These are phyloP conservation scores for Sturmia bella DNA, from an alignment of 2,888 invertebrate genomes.

Conservation along the genomic window DNA sequence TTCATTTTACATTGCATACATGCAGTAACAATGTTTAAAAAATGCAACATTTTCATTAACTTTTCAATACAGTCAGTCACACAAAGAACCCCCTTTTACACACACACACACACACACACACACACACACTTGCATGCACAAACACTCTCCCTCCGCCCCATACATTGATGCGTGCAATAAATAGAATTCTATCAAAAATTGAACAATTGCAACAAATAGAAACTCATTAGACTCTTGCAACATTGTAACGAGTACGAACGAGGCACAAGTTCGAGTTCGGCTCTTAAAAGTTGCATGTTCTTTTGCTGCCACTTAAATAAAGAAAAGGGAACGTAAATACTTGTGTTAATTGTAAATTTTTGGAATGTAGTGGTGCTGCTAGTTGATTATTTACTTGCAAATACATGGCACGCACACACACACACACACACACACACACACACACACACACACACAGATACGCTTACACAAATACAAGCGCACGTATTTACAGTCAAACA, in stretches of 20 bases:
- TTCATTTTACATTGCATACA: conserved; percentile 4
- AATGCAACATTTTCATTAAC: conserved; percentile 14
- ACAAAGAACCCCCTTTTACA: not conserved
- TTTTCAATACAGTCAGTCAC: not conserved
- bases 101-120: not conserved
- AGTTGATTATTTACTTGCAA: not conserved
- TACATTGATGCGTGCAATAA: not conserved
- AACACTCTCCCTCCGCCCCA: too few relatives aligned
- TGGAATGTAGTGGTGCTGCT: not conserved
- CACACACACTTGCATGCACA: not conserved
- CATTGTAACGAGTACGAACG: conserved; percentile 27
- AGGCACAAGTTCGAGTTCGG: not conserved
- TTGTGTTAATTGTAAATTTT: conserved; percentile 2
- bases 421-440: not conserved
- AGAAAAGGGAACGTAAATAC: conserved; percentile 4
- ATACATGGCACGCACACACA: not conserved
- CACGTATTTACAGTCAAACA: not conserved
- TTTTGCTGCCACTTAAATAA: not conserved
- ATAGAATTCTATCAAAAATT: conserved; percentile 41
- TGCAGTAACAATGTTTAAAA: conserved; percentile 16
- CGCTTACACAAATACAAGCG: not conserved
- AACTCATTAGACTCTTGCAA: conserved; percentile 62
- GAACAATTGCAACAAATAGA: conserved; percentile 52
- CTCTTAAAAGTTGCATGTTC: conserved; percentile 14
- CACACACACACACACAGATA: not conserved